Base-by-base conservation (phyloP, 2,888 invertebrate species). In the Danaus chrysippus region DNA sequence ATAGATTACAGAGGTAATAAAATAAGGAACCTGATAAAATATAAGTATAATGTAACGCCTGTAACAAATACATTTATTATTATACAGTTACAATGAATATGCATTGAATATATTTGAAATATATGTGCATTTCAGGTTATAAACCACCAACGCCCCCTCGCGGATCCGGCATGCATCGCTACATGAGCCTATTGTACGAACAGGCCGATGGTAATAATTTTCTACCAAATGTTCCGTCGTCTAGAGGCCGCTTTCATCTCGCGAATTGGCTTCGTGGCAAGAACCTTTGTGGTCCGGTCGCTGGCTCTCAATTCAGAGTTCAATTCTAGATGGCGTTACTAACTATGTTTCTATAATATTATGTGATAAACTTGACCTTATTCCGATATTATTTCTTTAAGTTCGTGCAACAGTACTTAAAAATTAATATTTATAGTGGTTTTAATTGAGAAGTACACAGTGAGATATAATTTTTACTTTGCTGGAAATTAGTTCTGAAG, bases 121-220 rank as follows among this genome's bases (percentile, higher is more conserved):
- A 49, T n/a, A 17, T 17, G 15, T n/a, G 11, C 10, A 49, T 49
- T 68, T 8, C 68, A 92, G 92, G 81, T 12, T 92, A 90, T 71
- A 86, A 86, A 60, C 78, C 86, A 6, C 92, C 91, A 76, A 71
- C 84, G 78, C 92, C 92, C 75, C 85, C 91, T 79, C 85, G 83
- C 70, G 87, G 84, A 58, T 77, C 84, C 0, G 91, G 91, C 56
- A 72, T 77, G 19, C 92, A 92, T 66, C 89, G 89, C 71, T 92
- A 89, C 79, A 73, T 90, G 41, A 80, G 80, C 69, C 65, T 91
- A 23, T 75, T 91, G 1, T 91, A 83, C 69, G 88, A 90, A 68
- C 91, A 91, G 70, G 76, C 71, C 0, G 90, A 90, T 54, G 90
- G 90, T 41, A 89, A 87, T 75, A 88, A 86, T 69, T 90, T 89